These are phyloP conservation scores for Saiga tatarica DNA, from an alignment of 2,113 vertebrate genomes.

Conservation along the genomic window DNA sequence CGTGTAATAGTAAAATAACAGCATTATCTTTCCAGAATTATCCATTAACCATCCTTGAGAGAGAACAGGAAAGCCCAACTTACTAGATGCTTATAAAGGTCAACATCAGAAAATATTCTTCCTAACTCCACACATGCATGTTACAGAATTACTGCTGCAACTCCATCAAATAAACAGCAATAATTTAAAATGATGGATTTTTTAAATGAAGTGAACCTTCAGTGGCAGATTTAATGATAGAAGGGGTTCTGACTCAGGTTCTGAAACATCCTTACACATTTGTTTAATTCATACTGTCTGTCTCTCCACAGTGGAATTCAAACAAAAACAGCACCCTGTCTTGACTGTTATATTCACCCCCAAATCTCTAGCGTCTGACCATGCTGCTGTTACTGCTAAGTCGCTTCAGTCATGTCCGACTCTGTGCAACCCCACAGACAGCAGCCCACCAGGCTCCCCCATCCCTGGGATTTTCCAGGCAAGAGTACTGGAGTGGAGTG, in stretches of 20 bases:
- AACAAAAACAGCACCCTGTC: not conserved
- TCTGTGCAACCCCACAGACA: no score
- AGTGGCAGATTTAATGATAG: not conserved
- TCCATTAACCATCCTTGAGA: not conserved
- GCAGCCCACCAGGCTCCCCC: no score
- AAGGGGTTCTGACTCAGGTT: not conserved
- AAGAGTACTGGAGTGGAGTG: no score
- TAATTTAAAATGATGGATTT: slow-evolving; percentile 18
- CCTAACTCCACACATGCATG: not conserved
- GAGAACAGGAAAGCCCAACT: not conserved
- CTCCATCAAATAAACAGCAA: not conserved
- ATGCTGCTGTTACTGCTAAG: not conserved
- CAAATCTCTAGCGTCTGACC: not conserved
- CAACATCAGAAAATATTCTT: not conserved
- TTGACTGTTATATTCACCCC: not conserved
- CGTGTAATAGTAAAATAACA: not conserved
- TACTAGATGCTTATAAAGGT: not conserved
- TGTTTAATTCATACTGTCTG: not conserved
- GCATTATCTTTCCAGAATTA: slow-evolving; percentile 20
- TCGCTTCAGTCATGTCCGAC: no score
- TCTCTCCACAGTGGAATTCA: not conserved
- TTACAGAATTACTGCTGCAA: slow-evolving; percentile 12
- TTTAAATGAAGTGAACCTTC: slow-evolving; percentile 13
- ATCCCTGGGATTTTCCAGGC: no score
- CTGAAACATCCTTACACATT: not conserved